These are phyloP conservation scores for Heliconius congener DNA, from an alignment of 1,140 invertebrate genomes.

Conservation along the genomic window DNA sequence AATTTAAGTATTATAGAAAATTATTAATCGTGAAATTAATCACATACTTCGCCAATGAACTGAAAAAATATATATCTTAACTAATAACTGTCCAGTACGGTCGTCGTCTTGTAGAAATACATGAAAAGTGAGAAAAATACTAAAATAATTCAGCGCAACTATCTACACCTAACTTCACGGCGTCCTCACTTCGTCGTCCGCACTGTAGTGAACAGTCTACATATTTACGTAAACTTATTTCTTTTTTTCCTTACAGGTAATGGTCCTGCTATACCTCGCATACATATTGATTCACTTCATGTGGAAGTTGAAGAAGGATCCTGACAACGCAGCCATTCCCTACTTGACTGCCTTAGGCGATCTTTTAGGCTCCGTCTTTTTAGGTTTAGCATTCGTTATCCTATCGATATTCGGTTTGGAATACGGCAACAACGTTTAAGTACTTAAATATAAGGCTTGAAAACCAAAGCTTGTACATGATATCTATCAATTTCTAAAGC, in stretches of 20 bases:
- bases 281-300: conserved; percentile 94
- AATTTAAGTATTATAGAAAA: no score
- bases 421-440: conserved; percentile 75
- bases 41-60: no score
- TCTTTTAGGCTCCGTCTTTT: conserved; percentile 92
- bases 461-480: conserved; percentile 33
- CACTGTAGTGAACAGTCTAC: no score
- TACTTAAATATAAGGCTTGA: conserved; percentile 36
- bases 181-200: no score
- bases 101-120: no score
- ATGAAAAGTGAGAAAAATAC: no score
- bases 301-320: conserved; percentile 95
- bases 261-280: conserved; percentile 90
- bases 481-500: conserved; percentile 22
- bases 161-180: no score
- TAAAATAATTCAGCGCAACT: no score
- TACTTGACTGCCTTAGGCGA: conserved; percentile 97
- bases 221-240: not conserved
- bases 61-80: no score
- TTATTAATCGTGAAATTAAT: no score
- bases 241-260: conserved; percentile 83
- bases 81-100: no score
- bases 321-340: conserved; percentile 98
- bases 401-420: conserved; percentile 85
- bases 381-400: conserved; percentile 92